Percentiles rank a stretch among this genome's conserved stretches.
Evolutionary conservation across 2,113 vertebrate genomes (phyloP).

Genomic region (Aviceda subcristata): DNA sequence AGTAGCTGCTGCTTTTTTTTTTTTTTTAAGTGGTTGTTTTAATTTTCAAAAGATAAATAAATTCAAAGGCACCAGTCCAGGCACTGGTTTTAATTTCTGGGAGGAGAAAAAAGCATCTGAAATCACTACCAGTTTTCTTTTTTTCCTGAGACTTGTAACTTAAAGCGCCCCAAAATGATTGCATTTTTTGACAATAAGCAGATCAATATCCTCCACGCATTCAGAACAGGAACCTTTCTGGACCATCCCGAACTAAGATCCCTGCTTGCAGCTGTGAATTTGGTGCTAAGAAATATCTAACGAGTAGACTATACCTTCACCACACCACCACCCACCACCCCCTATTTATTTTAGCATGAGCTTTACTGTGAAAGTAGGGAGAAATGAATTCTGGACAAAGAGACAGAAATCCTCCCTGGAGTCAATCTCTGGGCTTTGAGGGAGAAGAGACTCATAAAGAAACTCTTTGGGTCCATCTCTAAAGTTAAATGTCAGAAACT

Average conservation of each 20-base stretch:
- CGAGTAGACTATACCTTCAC: not conserved
- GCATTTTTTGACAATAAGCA: constrained; percentile 15
- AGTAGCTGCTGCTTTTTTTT: not conserved
- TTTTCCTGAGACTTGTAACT: constrained; percentile 8
- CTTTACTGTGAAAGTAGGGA: not conserved
- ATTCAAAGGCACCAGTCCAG: constrained; percentile 7
- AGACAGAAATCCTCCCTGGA: not conserved
- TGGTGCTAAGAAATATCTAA: not conserved
- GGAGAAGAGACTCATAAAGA: not conserved
- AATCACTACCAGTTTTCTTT: constrained; percentile 2
- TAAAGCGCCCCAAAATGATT: not conserved
- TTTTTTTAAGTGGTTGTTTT: constrained; percentile 20
- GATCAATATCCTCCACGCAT: not conserved
- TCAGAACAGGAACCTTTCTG: not conserved
- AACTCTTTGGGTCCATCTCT: not conserved
- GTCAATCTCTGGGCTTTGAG: not conserved
- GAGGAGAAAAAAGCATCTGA: constrained; percentile 34
- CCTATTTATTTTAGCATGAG: not conserved
- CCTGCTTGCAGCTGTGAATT: not conserved
- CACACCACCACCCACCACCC: not conserved
- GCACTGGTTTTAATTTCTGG: constrained; percentile 49
- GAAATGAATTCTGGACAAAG: not conserved
- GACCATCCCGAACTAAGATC: not conserved
- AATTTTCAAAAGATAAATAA: constrained; percentile 51
- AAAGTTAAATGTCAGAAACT: not conserved